These are phyloP conservation scores for Drosophila tani DNA, from an alignment of 1,140 invertebrate genomes.

Conservation along the genomic window DNA sequence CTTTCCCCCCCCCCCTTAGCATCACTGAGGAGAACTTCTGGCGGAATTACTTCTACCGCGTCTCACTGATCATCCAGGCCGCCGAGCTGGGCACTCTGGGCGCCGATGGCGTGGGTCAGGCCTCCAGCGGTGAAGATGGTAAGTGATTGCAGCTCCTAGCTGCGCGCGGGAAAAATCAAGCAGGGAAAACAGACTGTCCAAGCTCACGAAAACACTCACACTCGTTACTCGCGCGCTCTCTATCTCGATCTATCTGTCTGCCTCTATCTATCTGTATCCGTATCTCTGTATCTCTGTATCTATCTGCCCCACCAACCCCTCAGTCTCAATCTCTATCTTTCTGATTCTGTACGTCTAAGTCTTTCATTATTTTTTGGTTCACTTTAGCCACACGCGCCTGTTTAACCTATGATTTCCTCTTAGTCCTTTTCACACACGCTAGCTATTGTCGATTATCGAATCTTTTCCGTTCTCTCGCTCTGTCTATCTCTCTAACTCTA, in stretches of 20 bases:
- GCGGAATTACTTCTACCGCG: conserved; percentile 99
- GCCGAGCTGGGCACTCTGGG: conserved; percentile 89
- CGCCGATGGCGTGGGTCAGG: conserved; percentile 84
- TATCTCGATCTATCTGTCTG: conserved; percentile 52
- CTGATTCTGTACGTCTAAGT: conserved; percentile 64
- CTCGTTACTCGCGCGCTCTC: conserved; percentile 74
- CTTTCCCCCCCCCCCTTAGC: conserved; percentile 3
- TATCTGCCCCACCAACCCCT: conserved; percentile 35
- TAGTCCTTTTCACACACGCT: conserved; percentile 64
- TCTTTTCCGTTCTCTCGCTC: conserved; percentile 51
- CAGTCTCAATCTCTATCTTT: conserved; percentile 24
- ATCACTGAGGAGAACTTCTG: conserved; percentile 99
- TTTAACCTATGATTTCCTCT: conserved; percentile 60
- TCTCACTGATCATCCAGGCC: conserved; percentile 98
- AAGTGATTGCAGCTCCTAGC: conserved; percentile 51
- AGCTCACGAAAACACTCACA: conserved; percentile 63
- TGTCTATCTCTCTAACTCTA: conserved; percentile 26
- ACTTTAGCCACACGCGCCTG: conserved; percentile 71
- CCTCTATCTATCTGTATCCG: conserved; percentile 21
- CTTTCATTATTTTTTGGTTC: conserved; percentile 58
- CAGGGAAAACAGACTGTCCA: conserved; percentile 53
- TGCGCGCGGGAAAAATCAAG: neutral
- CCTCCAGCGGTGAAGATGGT: conserved; percentile 84
- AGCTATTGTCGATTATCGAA: conserved; percentile 33
- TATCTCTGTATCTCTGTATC: conserved; percentile 47